Percentiles rank a stretch among this genome's conserved stretches.
These are phyloP conservation scores for Silurus glanis DNA, from an alignment of 2,113 vertebrate genomes.

Conservation along the genomic window DNA sequence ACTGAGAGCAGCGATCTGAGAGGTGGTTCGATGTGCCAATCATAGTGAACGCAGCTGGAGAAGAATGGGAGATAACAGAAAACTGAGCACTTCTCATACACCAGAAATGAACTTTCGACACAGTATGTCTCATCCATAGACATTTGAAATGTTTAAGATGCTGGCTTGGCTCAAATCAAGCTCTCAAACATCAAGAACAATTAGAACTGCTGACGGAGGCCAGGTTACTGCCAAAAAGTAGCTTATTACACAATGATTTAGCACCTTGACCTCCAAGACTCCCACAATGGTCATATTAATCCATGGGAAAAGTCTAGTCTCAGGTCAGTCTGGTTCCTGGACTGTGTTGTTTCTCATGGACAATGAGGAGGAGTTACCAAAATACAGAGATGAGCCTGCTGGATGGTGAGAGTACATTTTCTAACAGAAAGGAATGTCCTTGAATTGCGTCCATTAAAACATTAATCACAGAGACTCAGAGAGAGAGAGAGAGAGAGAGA, in stretches of 20 bases:
- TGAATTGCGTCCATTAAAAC: conserved; percentile 1
- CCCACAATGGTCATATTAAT: background rate
- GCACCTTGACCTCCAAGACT: background rate
- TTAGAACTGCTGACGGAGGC: background rate
- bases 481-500: background rate
- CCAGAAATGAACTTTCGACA: background rate
- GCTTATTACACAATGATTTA: conserved; percentile 27
- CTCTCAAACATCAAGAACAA: background rate
- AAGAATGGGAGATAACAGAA: conserved; percentile 15
- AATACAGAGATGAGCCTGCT: conserved; percentile 16
- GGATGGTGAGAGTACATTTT: conserved; percentile 2
- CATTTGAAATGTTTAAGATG: background rate
- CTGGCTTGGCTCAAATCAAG: background rate
- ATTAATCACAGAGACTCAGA: background rate
- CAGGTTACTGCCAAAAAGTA: background rate
- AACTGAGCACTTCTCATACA: background rate
- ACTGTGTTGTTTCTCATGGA: background rate
- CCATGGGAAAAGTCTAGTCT: background rate
- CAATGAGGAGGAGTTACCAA: conserved; percentile 3
- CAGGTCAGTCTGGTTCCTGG: background rate
- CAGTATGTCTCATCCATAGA: background rate
- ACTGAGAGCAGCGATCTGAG: conserved; percentile 96
- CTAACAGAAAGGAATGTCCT: conserved; percentile 18
- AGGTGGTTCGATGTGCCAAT: conserved; percentile 97
- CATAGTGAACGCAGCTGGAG: conserved; percentile 97